Evolutionary conservation across 2,797 vertebrate genomes (phyloP).

Genomic region (Anas georgica): DNA sequence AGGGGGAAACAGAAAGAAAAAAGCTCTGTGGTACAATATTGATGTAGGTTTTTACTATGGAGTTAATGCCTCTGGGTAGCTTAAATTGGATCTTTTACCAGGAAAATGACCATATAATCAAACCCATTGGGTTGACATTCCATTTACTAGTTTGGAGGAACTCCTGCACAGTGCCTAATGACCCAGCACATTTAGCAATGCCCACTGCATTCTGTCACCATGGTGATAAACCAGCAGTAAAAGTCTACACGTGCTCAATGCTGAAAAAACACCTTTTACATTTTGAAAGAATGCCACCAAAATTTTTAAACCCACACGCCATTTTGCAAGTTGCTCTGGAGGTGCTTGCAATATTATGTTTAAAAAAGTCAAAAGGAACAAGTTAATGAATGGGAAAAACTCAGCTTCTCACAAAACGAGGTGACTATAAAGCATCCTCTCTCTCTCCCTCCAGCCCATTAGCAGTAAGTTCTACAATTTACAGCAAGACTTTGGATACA

Average conservation of each 20-base stretch:
- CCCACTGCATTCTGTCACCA: background rate
- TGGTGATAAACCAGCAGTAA: background rate
- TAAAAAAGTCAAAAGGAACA: background rate
- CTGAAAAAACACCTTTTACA: background rate
- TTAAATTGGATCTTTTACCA: background rate
- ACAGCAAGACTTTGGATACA: background rate
- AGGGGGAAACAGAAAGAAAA: background rate
- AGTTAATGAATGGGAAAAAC: background rate
- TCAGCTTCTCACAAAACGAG: background rate
- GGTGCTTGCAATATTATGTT: background rate
- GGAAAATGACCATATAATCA: background rate
- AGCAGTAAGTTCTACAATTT: background rate
- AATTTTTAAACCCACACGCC: background rate
- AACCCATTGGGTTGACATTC: background rate
- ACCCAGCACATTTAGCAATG: accelerated
- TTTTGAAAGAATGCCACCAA: background rate
- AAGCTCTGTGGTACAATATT: background rate
- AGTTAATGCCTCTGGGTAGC: background rate
- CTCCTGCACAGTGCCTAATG: background rate
- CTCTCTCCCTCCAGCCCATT: background rate
- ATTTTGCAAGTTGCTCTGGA: background rate
- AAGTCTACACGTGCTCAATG: background rate
- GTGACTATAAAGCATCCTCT: background rate
- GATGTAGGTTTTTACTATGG: background rate
- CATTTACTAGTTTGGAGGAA: background rate